Evolutionary conservation across 1,140 invertebrate genomes (phyloP).

Genomic region (Drosophila rufa): DNA sequence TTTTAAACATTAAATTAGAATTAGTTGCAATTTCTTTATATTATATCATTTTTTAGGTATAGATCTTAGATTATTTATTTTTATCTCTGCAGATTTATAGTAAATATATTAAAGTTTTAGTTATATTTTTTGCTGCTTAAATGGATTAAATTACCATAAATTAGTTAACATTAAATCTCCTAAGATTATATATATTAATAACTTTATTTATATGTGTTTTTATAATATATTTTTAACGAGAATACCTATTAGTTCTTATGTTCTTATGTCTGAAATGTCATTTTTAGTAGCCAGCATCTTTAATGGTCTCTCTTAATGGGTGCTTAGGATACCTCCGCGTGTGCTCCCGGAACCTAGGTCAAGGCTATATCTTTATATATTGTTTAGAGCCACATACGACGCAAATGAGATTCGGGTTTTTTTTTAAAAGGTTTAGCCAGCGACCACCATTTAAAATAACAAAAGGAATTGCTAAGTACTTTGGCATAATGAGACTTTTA

Average conservation of each 20-base stretch:
- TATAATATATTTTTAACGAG: neutral
- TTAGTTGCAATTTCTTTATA: no score
- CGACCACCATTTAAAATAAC: slow-evolving; percentile 30
- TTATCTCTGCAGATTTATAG: no score
- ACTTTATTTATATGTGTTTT: neutral
- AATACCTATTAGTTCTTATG: neutral
- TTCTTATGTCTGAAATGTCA: neutral
- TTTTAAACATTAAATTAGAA: no score
- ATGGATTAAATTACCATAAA: no score
- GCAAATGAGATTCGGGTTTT: slow-evolving; percentile 13
- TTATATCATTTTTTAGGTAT: no score
- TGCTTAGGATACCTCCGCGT: neutral
- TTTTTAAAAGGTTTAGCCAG: slow-evolving; percentile 14
- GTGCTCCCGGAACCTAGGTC: slow-evolving; percentile 35
- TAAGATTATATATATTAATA: neutral
- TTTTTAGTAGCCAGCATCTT: neutral
- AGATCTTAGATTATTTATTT: no score
- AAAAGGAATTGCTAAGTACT: slow-evolving; percentile 43
- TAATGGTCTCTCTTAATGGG: neutral
- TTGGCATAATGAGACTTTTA: slow-evolving; percentile 29
- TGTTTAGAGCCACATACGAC: neutral
- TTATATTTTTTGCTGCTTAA: no score
- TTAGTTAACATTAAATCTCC: no score
- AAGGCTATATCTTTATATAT: neutral
- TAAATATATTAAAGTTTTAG: no score